Conservation (phyloP, 35 echinoderm and acorn worm genomes). For the Ptychodera flava region DNA sequence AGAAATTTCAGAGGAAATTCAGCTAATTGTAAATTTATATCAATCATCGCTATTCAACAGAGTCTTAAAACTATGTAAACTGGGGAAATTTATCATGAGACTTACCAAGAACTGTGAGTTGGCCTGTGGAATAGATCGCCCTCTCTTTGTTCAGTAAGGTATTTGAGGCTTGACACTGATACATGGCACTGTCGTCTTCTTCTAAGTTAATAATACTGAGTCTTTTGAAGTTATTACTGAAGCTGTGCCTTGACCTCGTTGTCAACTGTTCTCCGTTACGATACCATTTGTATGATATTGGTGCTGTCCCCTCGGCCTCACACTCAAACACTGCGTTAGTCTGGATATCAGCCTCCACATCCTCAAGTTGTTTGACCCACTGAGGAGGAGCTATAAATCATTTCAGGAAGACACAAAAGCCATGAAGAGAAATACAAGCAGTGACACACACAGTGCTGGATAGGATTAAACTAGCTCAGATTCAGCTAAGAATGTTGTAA, state of each 20-base stretch:
- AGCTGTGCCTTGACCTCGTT: conserved; percentile 11
- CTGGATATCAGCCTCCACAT: conserved; percentile 46
- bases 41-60: too few relatives aligned
- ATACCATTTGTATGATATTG: conserved; percentile 66
- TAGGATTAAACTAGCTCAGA: too few relatives aligned
- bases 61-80: too few relatives aligned
- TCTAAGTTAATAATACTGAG: conserved; percentile 41
- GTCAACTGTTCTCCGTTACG: conserved; percentile 37
- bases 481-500: too few relatives aligned
- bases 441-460: too few relatives aligned
- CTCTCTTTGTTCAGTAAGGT: conserved; percentile 14
- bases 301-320: conserved; percentile 41
- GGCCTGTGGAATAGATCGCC: conserved; percentile 47
- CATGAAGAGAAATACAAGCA: too few relatives aligned
- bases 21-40: too few relatives aligned
- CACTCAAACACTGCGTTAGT: conserved; percentile 27
- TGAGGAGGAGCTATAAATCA: conserved; percentile 29
- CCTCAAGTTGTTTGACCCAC: conserved; percentile 25
- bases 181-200: conserved; percentile 67
- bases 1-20: too few relatives aligned
- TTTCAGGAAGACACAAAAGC: too few relatives aligned
- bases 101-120: conserved; percentile 66
- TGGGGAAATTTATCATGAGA: background rate
- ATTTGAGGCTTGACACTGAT: conserved; percentile 77
- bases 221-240: conserved; percentile 33